Evolutionary conservation across 2,113 vertebrate genomes (phyloP).

Genomic region (Apus apus): DNA sequence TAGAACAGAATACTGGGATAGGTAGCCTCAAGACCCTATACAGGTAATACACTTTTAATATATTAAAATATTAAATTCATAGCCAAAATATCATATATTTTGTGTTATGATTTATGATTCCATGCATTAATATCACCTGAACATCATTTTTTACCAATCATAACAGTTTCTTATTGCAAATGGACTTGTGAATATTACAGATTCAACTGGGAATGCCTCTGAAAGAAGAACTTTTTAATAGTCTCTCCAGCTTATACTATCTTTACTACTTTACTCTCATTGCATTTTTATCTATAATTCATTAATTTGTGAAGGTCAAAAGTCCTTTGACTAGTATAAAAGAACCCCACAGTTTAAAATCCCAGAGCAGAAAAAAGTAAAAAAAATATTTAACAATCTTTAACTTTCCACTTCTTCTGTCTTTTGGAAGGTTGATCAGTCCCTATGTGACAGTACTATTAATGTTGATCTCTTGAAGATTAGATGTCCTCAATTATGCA

Average conservation of each 20-base stretch:
- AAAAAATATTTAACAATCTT: not conserved
- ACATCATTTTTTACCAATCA: not conserved
- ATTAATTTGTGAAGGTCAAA: constrained; percentile 31
- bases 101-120: not conserved
- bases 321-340: constrained; percentile 1
- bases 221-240: not conserved
- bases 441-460: constrained; percentile 19
- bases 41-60: rapidly evolving
- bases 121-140: not conserved
- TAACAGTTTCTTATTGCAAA: not conserved
- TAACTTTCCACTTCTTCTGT: not conserved
- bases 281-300: constrained; percentile 38
- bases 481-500: constrained; percentile 1
- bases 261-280: not conserved
- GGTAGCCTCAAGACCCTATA: not conserved
- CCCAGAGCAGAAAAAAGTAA: not conserved
- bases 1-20: not conserved
- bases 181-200: not conserved
- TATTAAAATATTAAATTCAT: not conserved
- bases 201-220: not conserved
- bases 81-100: not conserved
- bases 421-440: not conserved
- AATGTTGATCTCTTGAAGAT: constrained; percentile 13
- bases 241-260: not conserved
- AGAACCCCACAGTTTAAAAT: constrained; percentile 15